Base-by-base conservation (phyloP, 1,140 invertebrate genomes). In the Paralvinella palmiformis region DNA sequence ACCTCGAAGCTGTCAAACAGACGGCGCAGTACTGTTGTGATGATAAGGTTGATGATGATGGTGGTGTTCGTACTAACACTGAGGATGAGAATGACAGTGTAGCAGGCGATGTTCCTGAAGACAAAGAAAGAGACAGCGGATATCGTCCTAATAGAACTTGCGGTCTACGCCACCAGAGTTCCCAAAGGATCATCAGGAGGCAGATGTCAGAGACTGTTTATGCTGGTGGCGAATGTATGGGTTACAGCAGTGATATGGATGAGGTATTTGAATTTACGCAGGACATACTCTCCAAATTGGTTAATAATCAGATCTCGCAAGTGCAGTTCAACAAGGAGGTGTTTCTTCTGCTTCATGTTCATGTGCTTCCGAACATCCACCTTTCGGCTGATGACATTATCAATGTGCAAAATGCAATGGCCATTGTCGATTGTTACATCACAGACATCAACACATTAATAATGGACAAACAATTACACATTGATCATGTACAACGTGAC, bases 201-300 rank as follows among this genome's bases (percentile, higher is more conserved):
- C n/a, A 31, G 27, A 31, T 63, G 6, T 57, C 62, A 4, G 62
- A 63, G n/a, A 33, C 62, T n/a, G 27, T 55, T 50, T 63, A 41
- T 52, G 22, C 33, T n/a, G 48, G 62, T 17, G 64, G 58, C 20
- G 64, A 66, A n/a, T 62, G 50, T 29, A 15, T 45, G 4, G 57
- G 41, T n/a, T 59, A 60, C 48, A 27, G 37, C 37, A 33, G 44
- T 36, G 59, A 56, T 17, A 29, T 66, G 59, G 64, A 66, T 36
- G 64, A 66, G n/a, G 64, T 66, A 17, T 66, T 55, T 41, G 64
- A 66, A 22, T 29, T 22, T 17, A 27, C 52, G 27, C 59, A 41
- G n/a, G 29, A 31, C 10, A 27, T 66, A 27, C 27, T 66, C 4
- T 29, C 32, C 3, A 33, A 37, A 31, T 66, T 62, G 22, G 41